Percentiles rank a stretch among this genome's conserved stretches.
Conservation (phyloP, 2,888 invertebrate species). For the Anaspis maculata region DNA sequence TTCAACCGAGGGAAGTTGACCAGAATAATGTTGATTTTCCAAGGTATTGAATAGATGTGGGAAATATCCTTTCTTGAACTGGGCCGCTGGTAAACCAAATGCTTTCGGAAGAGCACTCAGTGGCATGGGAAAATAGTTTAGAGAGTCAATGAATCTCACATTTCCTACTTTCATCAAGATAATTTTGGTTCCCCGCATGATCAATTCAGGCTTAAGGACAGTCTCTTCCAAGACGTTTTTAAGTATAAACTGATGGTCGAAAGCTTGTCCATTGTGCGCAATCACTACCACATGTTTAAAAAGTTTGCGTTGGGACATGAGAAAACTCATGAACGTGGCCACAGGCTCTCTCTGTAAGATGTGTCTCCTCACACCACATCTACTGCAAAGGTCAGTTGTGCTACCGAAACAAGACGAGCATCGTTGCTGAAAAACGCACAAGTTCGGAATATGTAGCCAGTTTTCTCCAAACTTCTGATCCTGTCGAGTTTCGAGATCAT, state of each 20-base stretch:
- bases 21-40: slow-evolving; percentile 20
- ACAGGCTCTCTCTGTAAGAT: not conserved
- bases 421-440: not conserved
- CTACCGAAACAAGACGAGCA: not conserved
- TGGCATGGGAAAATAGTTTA: not conserved
- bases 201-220: not conserved
- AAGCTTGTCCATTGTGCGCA: not conserved
- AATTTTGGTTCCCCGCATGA: not conserved
- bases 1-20: slow-evolving; percentile 17
- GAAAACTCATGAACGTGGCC: not conserved
- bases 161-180: not conserved
- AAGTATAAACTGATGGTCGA: not conserved
- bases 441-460: not conserved
- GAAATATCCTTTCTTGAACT: slow-evolving; percentile 18
- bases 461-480: not conserved
- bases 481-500: not conserved
- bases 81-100: slow-evolving; percentile 1
- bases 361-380: not conserved
- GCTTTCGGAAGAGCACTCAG: not conserved
- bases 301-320: not conserved
- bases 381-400: not conserved
- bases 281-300: not conserved
- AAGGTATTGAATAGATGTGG: slow-evolving; percentile 21
- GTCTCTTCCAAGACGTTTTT: not conserved
- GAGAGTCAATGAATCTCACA: not conserved